These are phyloP conservation scores for Mobula birostris DNA, from an alignment of 2,113 vertebrate genomes.

Conservation along the genomic window DNA sequence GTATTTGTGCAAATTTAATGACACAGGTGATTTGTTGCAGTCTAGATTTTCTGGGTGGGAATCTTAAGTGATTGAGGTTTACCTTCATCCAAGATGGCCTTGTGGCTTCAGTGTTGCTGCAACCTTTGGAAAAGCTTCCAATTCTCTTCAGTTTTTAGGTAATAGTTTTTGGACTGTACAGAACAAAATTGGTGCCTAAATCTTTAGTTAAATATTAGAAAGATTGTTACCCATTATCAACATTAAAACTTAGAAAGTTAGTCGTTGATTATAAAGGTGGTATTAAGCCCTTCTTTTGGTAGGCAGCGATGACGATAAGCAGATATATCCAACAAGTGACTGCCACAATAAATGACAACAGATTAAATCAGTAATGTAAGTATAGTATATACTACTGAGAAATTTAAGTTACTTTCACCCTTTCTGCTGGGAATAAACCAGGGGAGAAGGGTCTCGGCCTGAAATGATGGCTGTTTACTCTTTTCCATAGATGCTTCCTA, in stretches of 20 bases:
- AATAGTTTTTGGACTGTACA: background rate
- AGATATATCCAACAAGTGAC: too few relatives aligned
- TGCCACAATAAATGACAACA: too few relatives aligned
- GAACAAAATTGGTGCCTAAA: background rate
- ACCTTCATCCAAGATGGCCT: background rate
- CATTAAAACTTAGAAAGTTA: background rate
- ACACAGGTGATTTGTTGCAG: background rate
- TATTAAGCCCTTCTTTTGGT: background rate
- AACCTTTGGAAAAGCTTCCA: background rate
- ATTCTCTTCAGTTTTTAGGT: background rate
- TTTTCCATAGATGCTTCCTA: too few relatives aligned
- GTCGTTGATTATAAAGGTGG: too few relatives aligned
- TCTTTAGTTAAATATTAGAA: background rate
- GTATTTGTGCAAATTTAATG: background rate
- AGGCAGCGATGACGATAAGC: too few relatives aligned
- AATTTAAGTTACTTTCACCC: too few relatives aligned
- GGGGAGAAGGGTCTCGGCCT: background rate
- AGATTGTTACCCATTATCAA: background rate
- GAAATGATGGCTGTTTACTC: too few relatives aligned
- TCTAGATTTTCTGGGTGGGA: background rate
- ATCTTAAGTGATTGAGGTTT: too few relatives aligned
- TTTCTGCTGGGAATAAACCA: background rate
- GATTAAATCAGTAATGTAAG: too few relatives aligned
- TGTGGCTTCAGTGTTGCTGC: background rate
- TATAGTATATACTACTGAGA: too few relatives aligned